Conservation (phyloP, 2,113 vertebrate genomes). For the Corydoras maculifer region DNA sequence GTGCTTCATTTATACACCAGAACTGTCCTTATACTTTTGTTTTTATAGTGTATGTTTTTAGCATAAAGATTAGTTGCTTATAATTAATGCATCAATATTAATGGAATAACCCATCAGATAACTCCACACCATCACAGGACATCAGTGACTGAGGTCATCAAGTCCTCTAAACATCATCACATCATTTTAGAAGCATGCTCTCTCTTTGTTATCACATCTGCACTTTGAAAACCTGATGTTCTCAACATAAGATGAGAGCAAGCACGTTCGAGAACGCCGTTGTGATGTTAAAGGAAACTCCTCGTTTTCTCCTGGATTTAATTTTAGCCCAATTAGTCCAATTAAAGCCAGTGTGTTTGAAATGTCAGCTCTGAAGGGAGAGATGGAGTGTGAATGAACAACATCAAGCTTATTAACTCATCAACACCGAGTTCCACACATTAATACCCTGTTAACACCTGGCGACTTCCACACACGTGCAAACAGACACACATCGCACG, state of each 20-base stretch:
- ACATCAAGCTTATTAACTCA: conserved; percentile 21
- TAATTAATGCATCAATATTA: no score
- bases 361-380: conserved; percentile 1
- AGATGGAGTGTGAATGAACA: conserved; percentile 12
- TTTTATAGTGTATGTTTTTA: no score
- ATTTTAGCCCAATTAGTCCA: conserved; percentile 3
- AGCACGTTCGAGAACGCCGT: no score
- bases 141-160: no score
- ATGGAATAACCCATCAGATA: no score
- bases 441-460: conserved; percentile 15
- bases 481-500: conserved; percentile 1
- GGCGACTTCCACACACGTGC: not conserved
- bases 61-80: no score
- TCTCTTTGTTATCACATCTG: not conserved
- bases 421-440: conserved; percentile 9
- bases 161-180: no score
- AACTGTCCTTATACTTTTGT: no score
- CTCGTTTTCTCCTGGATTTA: not conserved
- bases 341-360: conserved; percentile 5
- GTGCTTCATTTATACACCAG: no score
- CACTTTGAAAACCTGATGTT: conserved; percentile 1
- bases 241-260: not conserved
- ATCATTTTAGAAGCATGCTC: no score
- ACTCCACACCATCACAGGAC: no score
- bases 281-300: not conserved